Percentiles rank a stretch among this genome's conserved stretches.
These are phyloP conservation scores for Arizona elegans DNA, from an alignment of 2,113 vertebrate genomes.

Conservation along the genomic window DNA sequence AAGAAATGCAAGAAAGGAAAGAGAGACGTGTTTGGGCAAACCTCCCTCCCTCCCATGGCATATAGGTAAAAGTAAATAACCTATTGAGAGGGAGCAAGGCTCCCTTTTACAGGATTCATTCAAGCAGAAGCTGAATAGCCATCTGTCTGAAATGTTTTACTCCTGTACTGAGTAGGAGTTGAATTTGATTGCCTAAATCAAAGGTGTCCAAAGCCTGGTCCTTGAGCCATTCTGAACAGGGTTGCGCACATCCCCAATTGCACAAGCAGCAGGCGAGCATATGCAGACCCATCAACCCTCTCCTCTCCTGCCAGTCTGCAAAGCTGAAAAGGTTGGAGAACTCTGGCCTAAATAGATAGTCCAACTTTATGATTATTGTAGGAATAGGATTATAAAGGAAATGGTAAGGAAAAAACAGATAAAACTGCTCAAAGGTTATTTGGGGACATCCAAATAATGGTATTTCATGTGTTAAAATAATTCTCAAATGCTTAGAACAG, in stretches of 20 bases:
- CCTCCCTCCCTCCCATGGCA: neutral
- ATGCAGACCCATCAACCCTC: no score
- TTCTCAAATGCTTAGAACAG: neutral
- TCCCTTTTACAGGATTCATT: neutral
- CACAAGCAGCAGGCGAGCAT: no score
- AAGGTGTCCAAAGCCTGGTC: no score
- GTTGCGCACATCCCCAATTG: no score
- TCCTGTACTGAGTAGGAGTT: neutral
- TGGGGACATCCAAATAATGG: neutral
- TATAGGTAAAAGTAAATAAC: neutral
- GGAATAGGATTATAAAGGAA: neutral
- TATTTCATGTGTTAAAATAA: neutral
- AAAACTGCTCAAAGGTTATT: neutral
- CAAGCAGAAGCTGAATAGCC: neutral
- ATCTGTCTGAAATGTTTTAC: neutral
- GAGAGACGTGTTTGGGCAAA: neutral
- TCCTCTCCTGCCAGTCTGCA: no score
- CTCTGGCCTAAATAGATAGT: neutral
- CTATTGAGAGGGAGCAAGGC: neutral
- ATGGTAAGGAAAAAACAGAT: neutral
- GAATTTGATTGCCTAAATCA: neutral
- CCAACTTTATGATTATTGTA: neutral
- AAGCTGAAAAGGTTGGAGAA: no score
- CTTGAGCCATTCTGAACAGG: no score
- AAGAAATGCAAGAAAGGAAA: neutral